Base-by-base conservation (phyloP, 1,140 invertebrate species). In the Sweltsa coloradensis region DNA sequence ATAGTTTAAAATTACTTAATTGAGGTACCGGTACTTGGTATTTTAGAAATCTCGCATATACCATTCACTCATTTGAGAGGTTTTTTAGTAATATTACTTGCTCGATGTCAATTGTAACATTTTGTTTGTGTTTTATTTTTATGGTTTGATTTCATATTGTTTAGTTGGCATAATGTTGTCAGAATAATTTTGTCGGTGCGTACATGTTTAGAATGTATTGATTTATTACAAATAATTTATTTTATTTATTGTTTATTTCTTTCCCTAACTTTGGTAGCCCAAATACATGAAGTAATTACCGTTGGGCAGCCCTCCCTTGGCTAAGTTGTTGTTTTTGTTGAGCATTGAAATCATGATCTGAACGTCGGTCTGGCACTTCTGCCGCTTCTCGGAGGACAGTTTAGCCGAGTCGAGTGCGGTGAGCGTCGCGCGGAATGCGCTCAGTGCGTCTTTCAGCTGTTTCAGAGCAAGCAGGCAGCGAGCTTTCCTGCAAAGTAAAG, bases 391-490 rank as follows among this genome's bases (percentile, higher is more conserved):
- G 11, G 70, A 58, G 4, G 78, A 56, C n/a, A 88, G 51, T 44
- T 76, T 77, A 1, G 73, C 70, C 51, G 76, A 67, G 52, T 83
- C 79, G 29, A 89, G 60, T 1, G 74, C 62, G 41, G 62, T 71
- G 9, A 85, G 69, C 23, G 79, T 77, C 22, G 68, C 68, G 55
- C 73, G 77, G 54, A 84, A 83, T 26, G 78, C 71, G 6, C 66
- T 61, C 2, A 83, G 67, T 0, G 88, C 85, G 47, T 76, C 72
- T 5, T 75, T 67, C 54, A 81, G 74, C 45, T 76, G 71, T 46
- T 83, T 79, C 29, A 89, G 66, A 3, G 80, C 80, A 42, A 87
- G 67, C 29, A 85, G 72, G 61, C 86, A 90, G 53, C 78, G 73
- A 0, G 86, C 85, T 54, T 67, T 57, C 41, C 60, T 61, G 22